Evolutionary conservation across 2,797 vertebrate species (phyloP).

Genomic region (Gephyroberyx darwinii): DNA sequence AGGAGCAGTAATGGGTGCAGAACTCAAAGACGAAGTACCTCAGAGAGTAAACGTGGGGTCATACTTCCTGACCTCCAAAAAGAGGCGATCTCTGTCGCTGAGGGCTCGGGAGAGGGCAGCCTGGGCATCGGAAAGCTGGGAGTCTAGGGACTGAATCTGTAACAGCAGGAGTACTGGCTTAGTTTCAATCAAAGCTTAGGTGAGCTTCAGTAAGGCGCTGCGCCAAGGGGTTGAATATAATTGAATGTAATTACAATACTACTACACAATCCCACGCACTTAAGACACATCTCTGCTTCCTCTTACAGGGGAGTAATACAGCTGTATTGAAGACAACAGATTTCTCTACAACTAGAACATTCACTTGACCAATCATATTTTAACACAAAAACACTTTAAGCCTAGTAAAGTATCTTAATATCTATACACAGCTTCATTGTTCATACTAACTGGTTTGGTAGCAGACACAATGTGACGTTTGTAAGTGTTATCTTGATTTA

Average conservation of each 20-base stretch:
- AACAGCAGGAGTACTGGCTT: constrained; percentile 44
- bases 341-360: not conserved
- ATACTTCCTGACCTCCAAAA: constrained; percentile 92
- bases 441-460: not conserved
- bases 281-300: not conserved
- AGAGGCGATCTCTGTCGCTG: constrained; percentile 87
- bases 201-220: not conserved
- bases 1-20: constrained; percentile 47
- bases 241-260: constrained; percentile 47
- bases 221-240: constrained; percentile 10
- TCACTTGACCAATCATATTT: not conserved
- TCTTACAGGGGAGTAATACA: constrained; percentile 17
- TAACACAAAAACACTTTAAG: not conserved
- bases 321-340: constrained; percentile 15
- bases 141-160: constrained; percentile 75
- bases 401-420: not conserved
- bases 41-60: constrained; percentile 90
- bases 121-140: constrained; percentile 82
- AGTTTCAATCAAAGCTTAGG: not conserved
- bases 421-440: not conserved
- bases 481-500: not conserved
- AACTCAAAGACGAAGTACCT: constrained; percentile 51
- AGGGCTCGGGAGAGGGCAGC: constrained; percentile 85
- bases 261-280: constrained; percentile 2
- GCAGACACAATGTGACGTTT: not conserved